Percentiles rank a stretch among this genome's conserved stretches.
Conservation (phyloP, 2,797 vertebrate species). For the Dicrostonyx torquatus region DNA sequence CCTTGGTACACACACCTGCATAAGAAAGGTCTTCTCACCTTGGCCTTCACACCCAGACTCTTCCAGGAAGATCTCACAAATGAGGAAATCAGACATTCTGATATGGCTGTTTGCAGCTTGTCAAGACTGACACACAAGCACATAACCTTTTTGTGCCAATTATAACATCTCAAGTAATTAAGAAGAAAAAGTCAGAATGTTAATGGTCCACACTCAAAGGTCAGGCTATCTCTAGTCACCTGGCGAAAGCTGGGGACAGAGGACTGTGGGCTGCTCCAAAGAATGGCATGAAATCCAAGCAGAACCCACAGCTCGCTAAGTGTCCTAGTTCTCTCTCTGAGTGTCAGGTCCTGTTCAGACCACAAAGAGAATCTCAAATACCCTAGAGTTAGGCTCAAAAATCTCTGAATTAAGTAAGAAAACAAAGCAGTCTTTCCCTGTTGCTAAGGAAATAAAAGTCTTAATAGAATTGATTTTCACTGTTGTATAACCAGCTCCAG, state of each 20-base stretch:
- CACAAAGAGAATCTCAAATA: not conserved
- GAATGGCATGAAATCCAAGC: not conserved
- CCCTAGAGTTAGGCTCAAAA: not conserved
- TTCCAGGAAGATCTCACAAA: not conserved
- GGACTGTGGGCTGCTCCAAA: not conserved
- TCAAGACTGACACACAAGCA: not conserved
- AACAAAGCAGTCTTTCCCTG: not conserved
- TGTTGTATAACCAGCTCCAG: not conserved
- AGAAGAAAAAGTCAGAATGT: constrained; percentile 60
- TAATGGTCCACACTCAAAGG: constrained; percentile 68
- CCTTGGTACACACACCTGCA: too few relatives aligned
- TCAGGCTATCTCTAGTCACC: not conserved
- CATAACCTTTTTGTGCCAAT: constrained; percentile 56
- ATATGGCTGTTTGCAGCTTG: not conserved
- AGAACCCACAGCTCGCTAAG: not conserved
- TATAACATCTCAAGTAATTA: constrained; percentile 70
- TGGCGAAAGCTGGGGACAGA: constrained; percentile 13
- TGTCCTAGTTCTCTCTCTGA: accelerated
- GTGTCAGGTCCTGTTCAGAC: not conserved
- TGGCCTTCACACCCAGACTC: not conserved
- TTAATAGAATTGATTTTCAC: not conserved
- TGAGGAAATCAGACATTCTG: not conserved
- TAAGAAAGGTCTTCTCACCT: not conserved
- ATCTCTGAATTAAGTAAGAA: not conserved
- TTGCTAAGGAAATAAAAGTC: not conserved